Evolutionary conservation across 2,797 vertebrate species (phyloP).

Genomic region (Cichlasoma orientale): DNA sequence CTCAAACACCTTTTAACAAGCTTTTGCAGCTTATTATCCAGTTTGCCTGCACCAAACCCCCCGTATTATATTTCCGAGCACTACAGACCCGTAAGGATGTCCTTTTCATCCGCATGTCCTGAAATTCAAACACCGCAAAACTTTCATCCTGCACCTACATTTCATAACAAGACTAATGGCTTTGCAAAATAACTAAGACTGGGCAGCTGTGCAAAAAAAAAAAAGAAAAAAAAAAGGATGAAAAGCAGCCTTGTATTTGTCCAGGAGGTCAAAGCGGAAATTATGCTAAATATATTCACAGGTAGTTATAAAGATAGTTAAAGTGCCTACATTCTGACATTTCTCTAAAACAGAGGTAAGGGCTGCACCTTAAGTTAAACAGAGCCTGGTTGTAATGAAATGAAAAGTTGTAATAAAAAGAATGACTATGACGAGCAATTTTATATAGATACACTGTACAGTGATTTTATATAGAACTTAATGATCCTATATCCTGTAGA

Average conservation of each 20-base stretch:
- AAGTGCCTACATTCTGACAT: slow-evolving; percentile 67
- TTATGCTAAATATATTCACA: slow-evolving; percentile 64
- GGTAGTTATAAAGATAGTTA: slow-evolving; percentile 66
- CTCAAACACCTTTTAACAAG: slow-evolving; percentile 71
- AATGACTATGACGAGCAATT: slow-evolving; percentile 72
- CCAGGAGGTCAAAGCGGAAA: slow-evolving; percentile 56
- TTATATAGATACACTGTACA: slow-evolving; percentile 59
- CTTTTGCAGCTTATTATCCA: slow-evolving; percentile 69
- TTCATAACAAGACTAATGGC: slow-evolving; percentile 30
- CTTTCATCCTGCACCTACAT: slow-evolving; percentile 21
- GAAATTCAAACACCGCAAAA: slow-evolving; percentile 37
- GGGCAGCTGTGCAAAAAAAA: slow-evolving; percentile 19
- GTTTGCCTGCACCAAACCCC: slow-evolving; percentile 44
- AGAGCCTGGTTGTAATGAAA: slow-evolving; percentile 70
- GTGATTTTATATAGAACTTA: slow-evolving; percentile 78
- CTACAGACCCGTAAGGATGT: slow-evolving; percentile 48
- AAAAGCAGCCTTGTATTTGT: slow-evolving; percentile 10
- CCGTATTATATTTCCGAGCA: slow-evolving; percentile 34
- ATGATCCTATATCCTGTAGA: slow-evolving; percentile 82
- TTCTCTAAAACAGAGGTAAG: slow-evolving; percentile 71
- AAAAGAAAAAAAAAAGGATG: neutral
- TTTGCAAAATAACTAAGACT: slow-evolving; percentile 25
- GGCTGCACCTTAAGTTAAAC: slow-evolving; percentile 66
- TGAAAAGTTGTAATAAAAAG: slow-evolving; percentile 72
- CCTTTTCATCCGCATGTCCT: slow-evolving; percentile 44